These are phyloP conservation scores for Furnarius figulus DNA, from an alignment of 2,113 vertebrate species.

Conservation along the genomic window DNA sequence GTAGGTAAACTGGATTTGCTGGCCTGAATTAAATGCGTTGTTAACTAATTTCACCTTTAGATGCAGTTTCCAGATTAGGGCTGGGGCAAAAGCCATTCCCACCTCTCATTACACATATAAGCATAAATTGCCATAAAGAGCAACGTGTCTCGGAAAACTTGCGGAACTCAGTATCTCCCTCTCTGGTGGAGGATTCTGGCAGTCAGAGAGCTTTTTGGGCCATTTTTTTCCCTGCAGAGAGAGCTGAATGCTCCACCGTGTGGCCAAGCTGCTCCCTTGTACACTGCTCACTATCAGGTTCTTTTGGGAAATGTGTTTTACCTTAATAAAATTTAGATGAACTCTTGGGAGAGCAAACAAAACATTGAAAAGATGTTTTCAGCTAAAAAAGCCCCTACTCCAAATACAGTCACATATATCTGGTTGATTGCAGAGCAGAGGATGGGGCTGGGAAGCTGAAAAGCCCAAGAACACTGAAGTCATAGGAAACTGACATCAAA, in stretches of 20 bases:
- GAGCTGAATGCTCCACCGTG: conserved; percentile 25
- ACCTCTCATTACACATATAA: background rate
- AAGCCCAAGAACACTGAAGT: background rate
- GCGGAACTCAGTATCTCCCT: rapidly evolving
- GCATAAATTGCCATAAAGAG: background rate
- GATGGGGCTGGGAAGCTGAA: background rate
- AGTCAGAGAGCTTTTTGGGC: background rate
- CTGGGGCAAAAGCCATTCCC: background rate
- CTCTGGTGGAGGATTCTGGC: background rate
- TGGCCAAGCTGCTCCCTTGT: background rate
- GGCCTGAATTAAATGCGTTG: background rate
- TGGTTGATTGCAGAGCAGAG: background rate
- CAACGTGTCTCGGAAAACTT: rapidly evolving
- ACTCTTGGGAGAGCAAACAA: background rate
- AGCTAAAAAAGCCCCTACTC: no score
- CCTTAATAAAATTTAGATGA: background rate
- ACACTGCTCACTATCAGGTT: rapidly evolving
- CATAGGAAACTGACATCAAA: background rate
- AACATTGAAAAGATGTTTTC: background rate
- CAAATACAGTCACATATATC: rapidly evolving
- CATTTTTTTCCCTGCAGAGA: background rate
- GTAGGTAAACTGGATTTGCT: background rate
- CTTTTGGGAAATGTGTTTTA: rapidly evolving
- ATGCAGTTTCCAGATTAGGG: background rate
- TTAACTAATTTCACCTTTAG: background rate